phyloP scores from a whole-genome alignment of 1,140 invertebrate genomes.

The Drosophila yakuba region DNA sequence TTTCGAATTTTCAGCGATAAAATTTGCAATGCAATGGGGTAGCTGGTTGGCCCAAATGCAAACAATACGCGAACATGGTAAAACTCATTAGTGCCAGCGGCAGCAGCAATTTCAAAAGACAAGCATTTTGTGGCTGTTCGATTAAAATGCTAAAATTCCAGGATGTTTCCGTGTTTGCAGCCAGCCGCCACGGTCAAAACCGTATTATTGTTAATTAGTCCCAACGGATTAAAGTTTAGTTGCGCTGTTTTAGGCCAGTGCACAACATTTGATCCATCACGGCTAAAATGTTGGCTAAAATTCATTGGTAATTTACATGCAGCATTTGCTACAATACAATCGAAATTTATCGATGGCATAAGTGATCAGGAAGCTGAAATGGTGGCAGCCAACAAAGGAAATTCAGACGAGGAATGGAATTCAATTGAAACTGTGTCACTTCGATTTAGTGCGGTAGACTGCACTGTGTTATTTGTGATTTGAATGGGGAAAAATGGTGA shows the following conservation, averaged over 20 bases:
- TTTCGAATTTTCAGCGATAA: slow-evolving; percentile 31
- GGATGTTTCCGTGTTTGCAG: slow-evolving; percentile 1
- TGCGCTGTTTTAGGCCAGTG: slow-evolving; percentile 13
- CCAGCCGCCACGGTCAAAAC: slow-evolving; percentile 7
- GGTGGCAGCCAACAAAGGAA: background rate
- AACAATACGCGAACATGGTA: slow-evolving; percentile 71
- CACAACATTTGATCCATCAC: slow-evolving; percentile 25
- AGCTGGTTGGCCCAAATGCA: slow-evolving; percentile 24
- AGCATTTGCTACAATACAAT: slow-evolving; percentile 10
- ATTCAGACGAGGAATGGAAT: background rate
- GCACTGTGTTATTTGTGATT: background rate
- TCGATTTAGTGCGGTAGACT: background rate
- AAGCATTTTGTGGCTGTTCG: slow-evolving; percentile 10
- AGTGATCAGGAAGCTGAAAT: slow-evolving; percentile 13
- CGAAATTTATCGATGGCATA: slow-evolving; percentile 4
- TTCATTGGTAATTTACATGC: slow-evolving; percentile 46
- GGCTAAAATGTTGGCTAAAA: slow-evolving; percentile 10
- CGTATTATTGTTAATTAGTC: slow-evolving; percentile 62
- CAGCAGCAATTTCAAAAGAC: slow-evolving; percentile 34
- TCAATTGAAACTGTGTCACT: background rate
- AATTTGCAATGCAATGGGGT: slow-evolving; percentile 44
- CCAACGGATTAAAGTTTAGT: slow-evolving; percentile 13
- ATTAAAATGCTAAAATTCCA: slow-evolving; percentile 9
- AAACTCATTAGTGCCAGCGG: slow-evolving; percentile 76
- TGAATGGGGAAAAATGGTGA: background rate